phyloP scores from a whole-genome alignment of 92 coral and sea anemone species.

The Actinernus sp. region DNA sequence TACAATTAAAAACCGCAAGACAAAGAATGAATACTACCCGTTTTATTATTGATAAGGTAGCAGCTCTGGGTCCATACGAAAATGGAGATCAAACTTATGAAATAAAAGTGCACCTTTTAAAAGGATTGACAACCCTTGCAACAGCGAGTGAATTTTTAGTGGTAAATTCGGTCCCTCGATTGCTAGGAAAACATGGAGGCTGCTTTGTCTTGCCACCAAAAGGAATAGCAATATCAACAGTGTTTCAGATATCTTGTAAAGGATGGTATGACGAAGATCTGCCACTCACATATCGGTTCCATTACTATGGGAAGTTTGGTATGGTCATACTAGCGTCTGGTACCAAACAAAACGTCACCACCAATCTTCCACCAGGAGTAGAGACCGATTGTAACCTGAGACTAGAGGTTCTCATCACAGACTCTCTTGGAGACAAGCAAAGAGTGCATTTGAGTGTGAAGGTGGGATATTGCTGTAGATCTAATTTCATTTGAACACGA shows the following conservation, averaged over 20 bases:
- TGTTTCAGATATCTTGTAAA: slow-evolving; percentile 22
- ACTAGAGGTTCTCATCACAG: slow-evolving; percentile 59
- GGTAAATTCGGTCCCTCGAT: slow-evolving; percentile 8
- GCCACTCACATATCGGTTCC: slow-evolving; percentile 48
- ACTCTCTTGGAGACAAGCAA: slow-evolving; percentile 55
- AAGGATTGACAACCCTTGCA: neutral
- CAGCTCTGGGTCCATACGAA: neutral
- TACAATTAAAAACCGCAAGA: neutral
- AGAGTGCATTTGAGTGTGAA: slow-evolving; percentile 11
- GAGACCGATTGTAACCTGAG: slow-evolving; percentile 22
- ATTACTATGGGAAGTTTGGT: slow-evolving; percentile 22
- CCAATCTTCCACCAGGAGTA: slow-evolving; percentile 68
- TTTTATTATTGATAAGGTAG: neutral
- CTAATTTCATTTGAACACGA: too few species aligned
- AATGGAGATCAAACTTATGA: neutral
- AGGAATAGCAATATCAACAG: slow-evolving; percentile 36
- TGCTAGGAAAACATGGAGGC: slow-evolving; percentile 1
- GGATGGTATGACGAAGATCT: slow-evolving; percentile 44
- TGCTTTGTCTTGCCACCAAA: slow-evolving; percentile 22
- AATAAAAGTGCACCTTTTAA: neutral
- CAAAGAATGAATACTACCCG: neutral
- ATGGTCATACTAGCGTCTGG: slow-evolving; percentile 21
- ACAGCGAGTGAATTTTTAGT: neutral
- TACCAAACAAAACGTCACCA: neutral
- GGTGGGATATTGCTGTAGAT: too few species aligned